phyloP scores from a whole-genome alignment of 2,797 vertebrate species.

The Acipenser transmontanus region DNA sequence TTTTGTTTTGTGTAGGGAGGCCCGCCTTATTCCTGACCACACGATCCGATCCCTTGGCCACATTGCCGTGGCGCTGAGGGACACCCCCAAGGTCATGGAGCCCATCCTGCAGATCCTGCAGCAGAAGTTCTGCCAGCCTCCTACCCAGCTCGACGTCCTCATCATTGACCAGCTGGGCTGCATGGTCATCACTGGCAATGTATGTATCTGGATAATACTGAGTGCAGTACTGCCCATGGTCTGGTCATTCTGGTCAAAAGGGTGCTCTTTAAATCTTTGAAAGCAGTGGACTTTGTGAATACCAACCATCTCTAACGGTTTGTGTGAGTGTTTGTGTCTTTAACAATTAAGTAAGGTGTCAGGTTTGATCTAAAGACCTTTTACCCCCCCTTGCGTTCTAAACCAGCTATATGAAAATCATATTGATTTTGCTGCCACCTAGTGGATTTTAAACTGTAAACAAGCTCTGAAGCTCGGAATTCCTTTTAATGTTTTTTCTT shows the following conservation, averaged over 20 bases:
- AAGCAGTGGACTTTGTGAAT: not conserved
- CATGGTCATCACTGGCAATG: conserved; percentile 96
- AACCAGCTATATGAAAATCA: too few relatives aligned
- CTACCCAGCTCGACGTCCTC: conserved; percentile 89
- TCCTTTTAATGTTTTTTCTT: too few relatives aligned
- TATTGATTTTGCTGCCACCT: too few relatives aligned
- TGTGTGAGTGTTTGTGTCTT: too few relatives aligned
- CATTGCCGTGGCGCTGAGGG: conserved; percentile 88
- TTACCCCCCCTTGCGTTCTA: too few relatives aligned
- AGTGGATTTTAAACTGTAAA: too few relatives aligned
- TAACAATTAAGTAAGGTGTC: too few relatives aligned
- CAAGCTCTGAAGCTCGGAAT: too few relatives aligned
- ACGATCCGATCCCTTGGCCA: conserved; percentile 92
- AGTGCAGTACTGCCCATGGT: too few relatives aligned
- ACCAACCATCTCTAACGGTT: too few relatives aligned
- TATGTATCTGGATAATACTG: conserved; percentile 40
- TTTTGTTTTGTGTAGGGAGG: conserved; percentile 64
- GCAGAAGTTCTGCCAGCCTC: conserved; percentile 97
- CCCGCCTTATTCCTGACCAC: conserved; percentile 93
- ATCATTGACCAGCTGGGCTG: conserved; percentile 96
- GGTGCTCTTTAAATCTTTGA: not conserved
- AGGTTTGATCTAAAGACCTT: too few relatives aligned
- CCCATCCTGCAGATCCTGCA: conserved; percentile 96
- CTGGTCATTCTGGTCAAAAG: too few relatives aligned
- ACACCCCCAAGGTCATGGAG: conserved; percentile 95